Evolutionary conservation across 1,140 invertebrate species (phyloP), one percentile per base, ranked within the genome.

Genomic region (Gryllus bimaculatus): DNA sequence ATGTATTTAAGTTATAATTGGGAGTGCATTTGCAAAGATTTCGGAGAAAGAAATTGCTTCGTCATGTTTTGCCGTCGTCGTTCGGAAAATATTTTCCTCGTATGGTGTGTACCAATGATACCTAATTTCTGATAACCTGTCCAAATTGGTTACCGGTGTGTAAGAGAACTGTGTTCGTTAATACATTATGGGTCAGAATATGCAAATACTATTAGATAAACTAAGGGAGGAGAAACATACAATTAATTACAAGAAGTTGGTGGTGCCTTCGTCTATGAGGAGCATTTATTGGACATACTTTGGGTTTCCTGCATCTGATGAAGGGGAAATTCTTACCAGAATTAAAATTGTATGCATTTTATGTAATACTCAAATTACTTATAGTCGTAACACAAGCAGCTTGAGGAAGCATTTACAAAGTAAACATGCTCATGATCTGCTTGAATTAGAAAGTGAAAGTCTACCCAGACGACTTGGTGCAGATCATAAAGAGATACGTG

Each of bases 221-320:
- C 83, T 86, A 81, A 83, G 87, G 82, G 86, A 87, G 80, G 86
- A 87, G 8, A 81, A 79, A 77, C 80, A 81, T 75, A 79, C 78
- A 12, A 84, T 85, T 75, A 85, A 84, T 0, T 89, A 88, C 79
- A 88, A 88, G 78, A 87, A 87, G 80, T 81, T 89, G 8, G 88
- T 89, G 10, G 89, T 89, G 12, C 89, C 89, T 7, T 85, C 86
- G 81, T 86, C 88, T 0, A 91, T 91, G 90, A 85, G 90, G 78
- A 90, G 89, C 81, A 89, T 90, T 74, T 91, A 91, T 82, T 91
- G 90, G 90, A 90, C 90, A 81, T 90, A 89, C 82, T 91, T 90
- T 83, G 90, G 90, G 18, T 91, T 91, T 84, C 90, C 90, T 74
- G 90, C 89, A 0, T 88, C 87, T 73, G 89, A 90, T 21, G 86